Evolutionary conservation across 2,888 invertebrate genomes (phyloP).

Genomic region (Ornithoptera priamus): DNA sequence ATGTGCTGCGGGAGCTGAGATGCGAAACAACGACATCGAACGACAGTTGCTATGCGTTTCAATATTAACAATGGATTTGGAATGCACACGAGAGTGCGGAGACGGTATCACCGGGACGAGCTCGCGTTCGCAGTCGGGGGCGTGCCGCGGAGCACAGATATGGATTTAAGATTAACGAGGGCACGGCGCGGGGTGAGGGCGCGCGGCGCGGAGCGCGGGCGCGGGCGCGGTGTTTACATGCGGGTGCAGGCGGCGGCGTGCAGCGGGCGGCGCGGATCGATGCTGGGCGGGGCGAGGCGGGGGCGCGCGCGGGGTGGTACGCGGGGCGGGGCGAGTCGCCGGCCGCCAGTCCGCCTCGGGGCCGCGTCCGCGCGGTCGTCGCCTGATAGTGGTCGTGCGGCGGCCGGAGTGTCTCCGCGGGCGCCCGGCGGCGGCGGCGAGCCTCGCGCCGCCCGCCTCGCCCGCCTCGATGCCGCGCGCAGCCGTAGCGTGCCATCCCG

Average conservation of each 20-base stretch:
- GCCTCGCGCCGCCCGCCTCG: constrained; percentile 76
- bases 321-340: constrained; percentile 46
- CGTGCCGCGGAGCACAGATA: constrained; percentile 60
- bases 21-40: constrained; percentile 9
- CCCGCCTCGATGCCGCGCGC: constrained; percentile 80
- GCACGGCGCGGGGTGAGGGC: constrained; percentile 66
- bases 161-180: constrained; percentile 74
- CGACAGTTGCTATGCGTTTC: constrained; percentile 1
- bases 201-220: constrained; percentile 44
- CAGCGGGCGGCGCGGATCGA: constrained; percentile 63
- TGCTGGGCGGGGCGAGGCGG: constrained; percentile 50
- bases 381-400: constrained; percentile 61
- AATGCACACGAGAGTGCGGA: constrained; percentile 13
- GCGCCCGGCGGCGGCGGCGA: constrained; percentile 76
- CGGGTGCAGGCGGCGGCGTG: constrained; percentile 55
- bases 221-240: constrained; percentile 90
- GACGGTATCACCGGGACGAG: constrained; percentile 45
- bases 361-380: constrained; percentile 78
- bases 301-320: constrained; percentile 52
- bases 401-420: constrained; percentile 74
- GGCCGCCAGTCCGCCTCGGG: constrained; percentile 70
- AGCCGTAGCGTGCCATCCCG: constrained; percentile 49
- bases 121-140: constrained; percentile 38
- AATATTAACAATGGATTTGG: background rate
- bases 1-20: background rate